Conservation (phyloP, 2,113 vertebrate genomes). For the Spilogale gracilis region DNA sequence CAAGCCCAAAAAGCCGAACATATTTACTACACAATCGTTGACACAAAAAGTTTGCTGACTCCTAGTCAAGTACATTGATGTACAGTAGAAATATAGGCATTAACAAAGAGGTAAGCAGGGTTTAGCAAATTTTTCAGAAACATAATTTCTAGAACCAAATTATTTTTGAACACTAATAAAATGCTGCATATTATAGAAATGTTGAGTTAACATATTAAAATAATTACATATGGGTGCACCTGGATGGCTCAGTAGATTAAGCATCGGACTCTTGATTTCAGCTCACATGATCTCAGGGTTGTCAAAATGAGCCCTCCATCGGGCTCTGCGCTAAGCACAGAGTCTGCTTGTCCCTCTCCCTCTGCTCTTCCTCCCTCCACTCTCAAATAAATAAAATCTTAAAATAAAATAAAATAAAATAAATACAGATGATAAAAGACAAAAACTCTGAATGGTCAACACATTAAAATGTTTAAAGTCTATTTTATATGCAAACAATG, state of each 20-base stretch:
- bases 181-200: neutral
- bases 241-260: neutral
- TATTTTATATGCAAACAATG: no score
- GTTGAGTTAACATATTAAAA: constrained; percentile 1
- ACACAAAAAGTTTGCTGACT: neutral
- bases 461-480: constrained; percentile 48
- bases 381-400: neutral
- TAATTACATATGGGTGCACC: neutral
- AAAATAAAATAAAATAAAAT: constrained; percentile 12
- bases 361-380: neutral
- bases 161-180: constrained; percentile 54
- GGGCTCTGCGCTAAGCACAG: neutral
- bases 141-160: constrained; percentile 35
- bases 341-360: neutral
- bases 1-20: neutral
- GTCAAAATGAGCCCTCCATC: neutral
- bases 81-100: neutral
- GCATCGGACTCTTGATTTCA: neutral
- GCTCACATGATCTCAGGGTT: neutral
- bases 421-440: neutral
- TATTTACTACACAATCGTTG: neutral
- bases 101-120: neutral
- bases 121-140: constrained; percentile 31
- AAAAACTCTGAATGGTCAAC: constrained; percentile 5
- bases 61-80: neutral